A percentile compares a stretch with the other conserved stretches of the same genome.
Evolutionary conservation across 2,113 vertebrate species (phyloP).

Genomic region (Gasterosteus aculeatus): DNA sequence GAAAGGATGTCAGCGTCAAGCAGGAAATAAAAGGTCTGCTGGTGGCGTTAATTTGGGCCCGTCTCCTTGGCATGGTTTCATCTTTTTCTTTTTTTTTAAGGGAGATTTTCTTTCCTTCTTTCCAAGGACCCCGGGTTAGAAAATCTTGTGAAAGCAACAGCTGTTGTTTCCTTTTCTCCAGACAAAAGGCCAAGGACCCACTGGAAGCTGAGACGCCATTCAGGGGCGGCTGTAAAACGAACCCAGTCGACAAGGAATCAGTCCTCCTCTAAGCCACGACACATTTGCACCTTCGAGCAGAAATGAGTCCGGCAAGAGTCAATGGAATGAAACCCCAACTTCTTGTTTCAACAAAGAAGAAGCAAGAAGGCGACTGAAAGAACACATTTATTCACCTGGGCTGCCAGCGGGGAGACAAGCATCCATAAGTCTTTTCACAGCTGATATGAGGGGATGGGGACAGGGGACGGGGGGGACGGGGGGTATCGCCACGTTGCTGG

Average conservation of each 20-base stretch:
- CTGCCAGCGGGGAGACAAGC: conserved; percentile 37
- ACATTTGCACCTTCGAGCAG: conserved; percentile 57
- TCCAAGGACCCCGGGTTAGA: conserved; percentile 83
- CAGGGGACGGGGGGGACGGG: conserved; percentile 13
- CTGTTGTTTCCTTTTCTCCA: conserved; percentile 85
- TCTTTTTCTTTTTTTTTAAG: conserved; percentile 80
- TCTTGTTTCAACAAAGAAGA: conserved; percentile 18
- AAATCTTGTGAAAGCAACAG: conserved; percentile 93
- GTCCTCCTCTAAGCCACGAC: conserved; percentile 48
- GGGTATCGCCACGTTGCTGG: conserved; percentile 16
- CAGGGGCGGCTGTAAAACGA: conserved; percentile 68
- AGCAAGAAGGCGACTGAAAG: neutral
- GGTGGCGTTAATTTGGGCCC: conserved; percentile 69
- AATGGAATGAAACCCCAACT: conserved; percentile 22
- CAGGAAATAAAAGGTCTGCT: conserved; percentile 50
- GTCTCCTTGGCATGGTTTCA: conserved; percentile 79
- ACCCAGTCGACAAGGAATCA: conserved; percentile 42
- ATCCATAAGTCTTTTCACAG: conserved; percentile 52
- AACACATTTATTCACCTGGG: neutral
- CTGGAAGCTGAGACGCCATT: conserved; percentile 75
- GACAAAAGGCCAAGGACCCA: conserved; percentile 75
- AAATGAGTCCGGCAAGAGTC: conserved; percentile 28
- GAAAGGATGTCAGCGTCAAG: conserved; percentile 35
- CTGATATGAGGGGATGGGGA: conserved; percentile 15
- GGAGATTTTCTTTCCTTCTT: conserved; percentile 70